A percentile compares a stretch with the other conserved stretches of the same genome.
Conservation (phyloP, 2,888 invertebrate species). For the Dolichomitus sp. region DNA sequence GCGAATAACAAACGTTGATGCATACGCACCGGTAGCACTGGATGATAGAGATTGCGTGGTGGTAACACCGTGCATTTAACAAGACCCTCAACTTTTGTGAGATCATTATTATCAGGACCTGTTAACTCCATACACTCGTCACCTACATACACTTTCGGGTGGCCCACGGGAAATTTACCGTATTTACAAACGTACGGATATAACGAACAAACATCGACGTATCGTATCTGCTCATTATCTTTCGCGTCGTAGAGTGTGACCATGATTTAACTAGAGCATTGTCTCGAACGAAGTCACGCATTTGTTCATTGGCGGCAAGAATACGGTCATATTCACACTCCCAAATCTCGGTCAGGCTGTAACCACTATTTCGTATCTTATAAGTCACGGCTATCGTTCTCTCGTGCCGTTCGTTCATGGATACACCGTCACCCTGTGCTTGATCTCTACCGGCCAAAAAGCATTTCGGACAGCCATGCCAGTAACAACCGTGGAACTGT, state of each 20-base stretch:
- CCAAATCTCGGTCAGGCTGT: conserved; percentile 55
- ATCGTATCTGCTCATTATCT: neutral
- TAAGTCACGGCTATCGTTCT: neutral
- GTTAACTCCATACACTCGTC: conserved; percentile 50
- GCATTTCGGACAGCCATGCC: conserved; percentile 51
- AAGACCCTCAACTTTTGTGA: neutral
- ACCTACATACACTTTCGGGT: conserved; percentile 69
- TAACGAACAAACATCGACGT: conserved; percentile 6
- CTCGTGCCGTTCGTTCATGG: neutral
- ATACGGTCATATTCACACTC: conserved; percentile 55
- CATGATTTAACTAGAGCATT: conserved; percentile 5
- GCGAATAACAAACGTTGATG: conserved; percentile 17
- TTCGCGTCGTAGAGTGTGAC: neutral
- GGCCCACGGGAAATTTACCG: conserved; percentile 70
- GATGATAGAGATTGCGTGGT: neutral
- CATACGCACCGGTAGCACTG: conserved; percentile 1
- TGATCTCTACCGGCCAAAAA: neutral
- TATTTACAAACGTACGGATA: conserved; percentile 1
- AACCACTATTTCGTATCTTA: conserved; percentile 9
- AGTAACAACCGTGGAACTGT: conserved; percentile 60
- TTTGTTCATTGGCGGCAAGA: conserved; percentile 9
- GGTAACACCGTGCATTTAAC: neutral
- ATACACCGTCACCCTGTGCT: conserved; percentile 5
- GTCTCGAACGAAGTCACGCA: conserved; percentile 9
- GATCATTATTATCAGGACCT: conserved; percentile 18